Conservation (phyloP, 2,113 vertebrate species). For the Orthonyx spaldingii region DNA sequence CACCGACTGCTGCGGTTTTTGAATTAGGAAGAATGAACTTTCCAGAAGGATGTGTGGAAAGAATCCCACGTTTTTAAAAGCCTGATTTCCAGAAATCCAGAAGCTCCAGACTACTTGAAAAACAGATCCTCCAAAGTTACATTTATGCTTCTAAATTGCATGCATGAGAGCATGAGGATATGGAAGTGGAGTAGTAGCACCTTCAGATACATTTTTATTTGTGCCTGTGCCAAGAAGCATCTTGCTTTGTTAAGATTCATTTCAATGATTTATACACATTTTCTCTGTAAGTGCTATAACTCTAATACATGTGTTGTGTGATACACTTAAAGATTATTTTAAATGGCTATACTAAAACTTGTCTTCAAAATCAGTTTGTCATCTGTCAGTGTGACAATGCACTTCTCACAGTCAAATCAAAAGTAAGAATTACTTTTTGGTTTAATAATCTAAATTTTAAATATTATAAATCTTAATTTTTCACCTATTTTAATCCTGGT, state of each 20-base stretch:
- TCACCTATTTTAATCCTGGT: background rate
- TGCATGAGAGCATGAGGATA: background rate
- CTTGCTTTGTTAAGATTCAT: background rate
- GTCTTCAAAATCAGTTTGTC: background rate
- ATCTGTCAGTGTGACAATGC: background rate
- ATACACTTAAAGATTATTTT: background rate
- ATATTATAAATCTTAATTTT: background rate
- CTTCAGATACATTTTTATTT: background rate
- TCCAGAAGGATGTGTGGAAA: slow-evolving; percentile 25
- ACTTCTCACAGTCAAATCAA: background rate
- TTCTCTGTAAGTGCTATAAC: background rate
- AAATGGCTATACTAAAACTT: background rate
- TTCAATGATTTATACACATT: background rate
- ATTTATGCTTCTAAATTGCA: background rate
- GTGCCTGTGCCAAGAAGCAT: background rate
- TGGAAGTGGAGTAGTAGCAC: background rate
- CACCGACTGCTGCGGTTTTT: background rate
- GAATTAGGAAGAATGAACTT: slow-evolving; percentile 14
- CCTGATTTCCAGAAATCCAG: slow-evolving; percentile 20
- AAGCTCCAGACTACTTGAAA: background rate
- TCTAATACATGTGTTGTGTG: background rate
- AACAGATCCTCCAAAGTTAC: background rate
- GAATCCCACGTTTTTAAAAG: background rate
- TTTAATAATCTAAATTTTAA: background rate
- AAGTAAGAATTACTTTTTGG: background rate